Base-by-base conservation (phyloP, 2,888 invertebrate species). In the Adela reaumurella region DNA sequence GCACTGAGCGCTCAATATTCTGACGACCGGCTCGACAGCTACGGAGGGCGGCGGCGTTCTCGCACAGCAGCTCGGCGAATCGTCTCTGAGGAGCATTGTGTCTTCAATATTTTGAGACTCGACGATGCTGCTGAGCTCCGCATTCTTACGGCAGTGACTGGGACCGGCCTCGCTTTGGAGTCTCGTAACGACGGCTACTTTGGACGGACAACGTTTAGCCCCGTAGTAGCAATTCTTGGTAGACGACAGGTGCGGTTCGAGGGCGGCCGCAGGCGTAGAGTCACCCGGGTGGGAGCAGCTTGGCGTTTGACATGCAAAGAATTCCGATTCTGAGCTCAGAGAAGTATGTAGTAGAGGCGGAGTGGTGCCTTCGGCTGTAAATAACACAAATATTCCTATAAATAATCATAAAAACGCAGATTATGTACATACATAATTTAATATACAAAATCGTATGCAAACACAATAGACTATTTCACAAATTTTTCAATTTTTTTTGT, bases 261-360 rank as follows among this genome's bases (percentile, higher is more conserved):
- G 50, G 46, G 51, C 49, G 18, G 59, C 55, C 1, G 73, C 68
- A 11, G 67, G 68, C 62, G 71, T 74, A 60, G 77, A 76, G 55
- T 76, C 74, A 0, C 77, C 74, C 0, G 77, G 76, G 50, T 73
- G 74, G 29, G 74, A 70, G 62, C 77, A 77, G 35, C 68, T 68
- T 50, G 74, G 66, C 2, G 76, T 77, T 52, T 66, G 72, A 50
- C 77, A 78, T 52, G 70, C 64, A 58, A 74, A 74, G 47, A 69
- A 59, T 43, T 76, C 76, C 0, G 74, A 68, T 45, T 74, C 74
- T 0, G 73, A 69, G 50, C 62, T 67, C 35, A 62, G 56, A 0
- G 70, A 61, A 0, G 70, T 63, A 51, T 68, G 64, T 1, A 76
- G 62, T 2, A 73, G 65, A 8, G 77, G 78, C 14, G 78, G 76